These are phyloP conservation scores for Pachycephala philippinensis DNA, from an alignment of 2,113 vertebrate species.

Conservation along the genomic window DNA sequence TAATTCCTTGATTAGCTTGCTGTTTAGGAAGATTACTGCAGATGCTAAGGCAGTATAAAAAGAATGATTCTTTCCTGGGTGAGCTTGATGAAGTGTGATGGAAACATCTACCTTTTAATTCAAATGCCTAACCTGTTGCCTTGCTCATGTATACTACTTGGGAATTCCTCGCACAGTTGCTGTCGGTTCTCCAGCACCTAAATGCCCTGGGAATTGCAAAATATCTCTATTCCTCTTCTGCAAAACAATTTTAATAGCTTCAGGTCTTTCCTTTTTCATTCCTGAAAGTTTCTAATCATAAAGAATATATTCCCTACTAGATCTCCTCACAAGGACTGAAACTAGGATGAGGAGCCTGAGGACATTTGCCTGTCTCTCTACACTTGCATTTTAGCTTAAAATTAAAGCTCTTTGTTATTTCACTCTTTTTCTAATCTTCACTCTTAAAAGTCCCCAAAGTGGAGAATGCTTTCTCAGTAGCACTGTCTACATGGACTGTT, in stretches of 20 bases:
- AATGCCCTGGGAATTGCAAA: constrained; percentile 12
- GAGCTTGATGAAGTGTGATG: neutral
- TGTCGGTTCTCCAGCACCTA: neutral
- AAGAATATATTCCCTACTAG: constrained; percentile 14
- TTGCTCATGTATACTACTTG: neutral
- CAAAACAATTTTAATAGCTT: constrained; percentile 36
- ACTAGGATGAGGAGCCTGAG: neutral
- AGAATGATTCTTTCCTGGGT: neutral
- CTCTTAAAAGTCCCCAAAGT: neutral
- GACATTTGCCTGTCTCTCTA: constrained; percentile 50
- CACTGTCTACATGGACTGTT: neutral
- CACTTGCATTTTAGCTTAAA: constrained; percentile 36
- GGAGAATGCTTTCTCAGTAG: neutral
- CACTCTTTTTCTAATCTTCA: neutral
- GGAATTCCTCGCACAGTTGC: neutral
- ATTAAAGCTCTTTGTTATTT: constrained; percentile 56
- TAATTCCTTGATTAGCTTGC: constrained; percentile 16
- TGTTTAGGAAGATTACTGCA: neutral
- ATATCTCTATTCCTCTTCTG: neutral
- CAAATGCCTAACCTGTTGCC: neutral
- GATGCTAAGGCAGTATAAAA: neutral
- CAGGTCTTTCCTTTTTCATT: constrained; percentile 46
- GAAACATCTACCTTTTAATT: constrained; percentile 37
- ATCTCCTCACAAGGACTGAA: neutral
- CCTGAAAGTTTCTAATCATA: constrained; percentile 47